These are phyloP conservation scores for Phyllostomus hastatus DNA, from an alignment of 2,113 vertebrate genomes.

Conservation along the genomic window DNA sequence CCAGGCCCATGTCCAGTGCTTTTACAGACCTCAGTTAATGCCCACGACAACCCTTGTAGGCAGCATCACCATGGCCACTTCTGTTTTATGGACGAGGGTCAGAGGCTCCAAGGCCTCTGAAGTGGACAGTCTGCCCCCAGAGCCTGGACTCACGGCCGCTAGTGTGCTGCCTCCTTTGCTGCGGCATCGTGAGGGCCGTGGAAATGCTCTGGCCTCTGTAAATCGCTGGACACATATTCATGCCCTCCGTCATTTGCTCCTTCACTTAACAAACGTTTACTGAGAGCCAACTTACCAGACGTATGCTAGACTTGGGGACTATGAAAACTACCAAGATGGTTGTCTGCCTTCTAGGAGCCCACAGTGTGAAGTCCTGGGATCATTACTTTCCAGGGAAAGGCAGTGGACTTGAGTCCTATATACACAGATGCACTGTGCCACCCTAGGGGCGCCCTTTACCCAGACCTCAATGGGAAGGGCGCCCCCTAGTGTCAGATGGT, in stretches of 20 bases:
- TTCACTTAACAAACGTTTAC: neutral
- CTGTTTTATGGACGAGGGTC: neutral
- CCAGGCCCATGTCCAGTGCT: neutral
- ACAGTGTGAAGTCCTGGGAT: neutral
- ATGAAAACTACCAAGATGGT: neutral
- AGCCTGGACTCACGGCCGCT: neutral
- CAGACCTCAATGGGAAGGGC: neutral
- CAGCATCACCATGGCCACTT: neutral
- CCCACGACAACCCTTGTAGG: neutral
- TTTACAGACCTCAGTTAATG: neutral
- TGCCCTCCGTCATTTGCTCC: neutral
- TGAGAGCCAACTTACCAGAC: neutral
- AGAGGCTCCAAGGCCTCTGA: neutral
- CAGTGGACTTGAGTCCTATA: neutral
- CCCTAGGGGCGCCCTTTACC: too few relatives aligned
- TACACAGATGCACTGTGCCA: too few relatives aligned
- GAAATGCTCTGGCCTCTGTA: neutral
- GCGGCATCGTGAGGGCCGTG: neutral
- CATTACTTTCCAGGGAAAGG: neutral
- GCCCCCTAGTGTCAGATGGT: neutral
- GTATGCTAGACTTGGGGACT: neutral
- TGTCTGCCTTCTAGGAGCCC: neutral
- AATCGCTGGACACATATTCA: neutral
- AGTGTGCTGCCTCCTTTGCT: neutral
- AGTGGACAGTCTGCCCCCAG: neutral